Evolutionary conservation across 2,113 vertebrate genomes (phyloP).

Genomic region (Toxotes chatareus): DNA sequence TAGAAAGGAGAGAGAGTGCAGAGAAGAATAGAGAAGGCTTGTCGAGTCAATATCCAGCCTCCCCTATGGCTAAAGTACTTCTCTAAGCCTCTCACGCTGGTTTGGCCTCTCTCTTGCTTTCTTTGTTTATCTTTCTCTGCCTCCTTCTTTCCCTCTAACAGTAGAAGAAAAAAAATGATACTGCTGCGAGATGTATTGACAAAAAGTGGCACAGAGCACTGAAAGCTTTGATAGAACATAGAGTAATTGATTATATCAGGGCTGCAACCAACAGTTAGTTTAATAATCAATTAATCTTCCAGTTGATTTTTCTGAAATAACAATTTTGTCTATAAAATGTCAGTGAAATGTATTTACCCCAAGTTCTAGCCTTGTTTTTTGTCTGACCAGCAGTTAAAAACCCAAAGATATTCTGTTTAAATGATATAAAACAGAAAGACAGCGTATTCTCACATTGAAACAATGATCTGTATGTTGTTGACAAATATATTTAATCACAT

Average conservation of each 20-base stretch:
- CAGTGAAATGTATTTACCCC: background rate
- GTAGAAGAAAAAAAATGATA: conserved; percentile 2
- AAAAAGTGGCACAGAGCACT: background rate
- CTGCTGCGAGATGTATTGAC: background rate
- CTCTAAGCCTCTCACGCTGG: conserved; percentile 54
- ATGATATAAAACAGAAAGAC: background rate
- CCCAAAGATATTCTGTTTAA: background rate
- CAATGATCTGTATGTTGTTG: too few species aligned
- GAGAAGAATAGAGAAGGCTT: conserved; percentile 54
- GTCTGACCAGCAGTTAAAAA: background rate
- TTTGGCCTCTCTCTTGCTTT: conserved; percentile 33
- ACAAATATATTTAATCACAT: too few species aligned
- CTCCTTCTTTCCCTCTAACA: conserved; percentile 2
- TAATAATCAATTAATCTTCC: background rate
- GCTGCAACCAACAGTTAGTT: background rate
- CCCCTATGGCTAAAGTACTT: conserved; percentile 59
- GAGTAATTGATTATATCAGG: background rate
- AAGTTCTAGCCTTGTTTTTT: background rate
- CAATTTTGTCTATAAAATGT: background rate
- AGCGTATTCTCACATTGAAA: too few species aligned
- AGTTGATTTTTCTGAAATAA: too few species aligned
- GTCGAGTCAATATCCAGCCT: conserved; percentile 64
- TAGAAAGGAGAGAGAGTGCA: conserved; percentile 22
- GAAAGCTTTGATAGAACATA: background rate
- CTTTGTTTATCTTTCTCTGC: conserved; percentile 41